Percentiles rank a stretch among this genome's conserved stretches.
These are phyloP conservation scores for Cerceris ruficornis DNA, from an alignment of 2,888 invertebrate species.

Conservation along the genomic window DNA sequence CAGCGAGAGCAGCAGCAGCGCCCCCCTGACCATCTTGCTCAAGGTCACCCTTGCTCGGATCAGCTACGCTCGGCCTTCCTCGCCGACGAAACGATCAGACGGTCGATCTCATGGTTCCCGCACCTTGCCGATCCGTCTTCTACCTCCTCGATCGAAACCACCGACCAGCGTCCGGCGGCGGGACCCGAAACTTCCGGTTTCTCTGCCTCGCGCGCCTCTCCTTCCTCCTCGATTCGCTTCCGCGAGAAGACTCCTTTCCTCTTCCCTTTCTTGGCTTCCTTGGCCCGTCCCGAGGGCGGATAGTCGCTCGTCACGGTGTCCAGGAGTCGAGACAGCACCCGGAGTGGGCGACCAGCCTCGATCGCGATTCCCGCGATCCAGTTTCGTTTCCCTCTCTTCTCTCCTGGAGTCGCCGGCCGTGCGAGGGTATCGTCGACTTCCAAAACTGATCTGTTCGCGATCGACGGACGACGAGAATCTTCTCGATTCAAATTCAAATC, in stretches of 20 bases:
- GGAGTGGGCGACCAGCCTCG: slow-evolving; percentile 33
- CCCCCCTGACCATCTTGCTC: slow-evolving; percentile 76
- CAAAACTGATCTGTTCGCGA: background rate
- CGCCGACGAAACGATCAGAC: slow-evolving; percentile 56
- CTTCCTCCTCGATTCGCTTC: background rate
- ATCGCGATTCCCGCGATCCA: slow-evolving; percentile 51
- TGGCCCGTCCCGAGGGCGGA: slow-evolving; percentile 13
- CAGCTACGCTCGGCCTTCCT: slow-evolving; percentile 57
- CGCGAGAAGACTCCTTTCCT: slow-evolving; percentile 3
- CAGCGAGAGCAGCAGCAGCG: slow-evolving; percentile 73
- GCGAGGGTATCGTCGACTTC: background rate
- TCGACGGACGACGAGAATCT: too few relatives aligned
- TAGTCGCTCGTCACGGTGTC: slow-evolving; percentile 11
- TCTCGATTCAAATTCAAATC: too few relatives aligned
- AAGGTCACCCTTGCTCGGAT: slow-evolving; percentile 63
- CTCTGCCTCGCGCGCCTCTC: too few relatives aligned
- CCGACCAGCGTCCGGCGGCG: too few relatives aligned
- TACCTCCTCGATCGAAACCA: background rate
- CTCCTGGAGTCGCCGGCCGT: background rate
- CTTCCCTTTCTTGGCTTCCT: background rate
- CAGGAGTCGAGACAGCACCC: slow-evolving; percentile 36
- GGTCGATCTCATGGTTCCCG: slow-evolving; percentile 48
- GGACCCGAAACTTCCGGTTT: too few relatives aligned
- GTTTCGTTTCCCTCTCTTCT: slow-evolving; percentile 32
- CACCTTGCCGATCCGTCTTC: slow-evolving; percentile 21